Conservation (phyloP, 2,113 vertebrate species). For the Heterotis niloticus region DNA sequence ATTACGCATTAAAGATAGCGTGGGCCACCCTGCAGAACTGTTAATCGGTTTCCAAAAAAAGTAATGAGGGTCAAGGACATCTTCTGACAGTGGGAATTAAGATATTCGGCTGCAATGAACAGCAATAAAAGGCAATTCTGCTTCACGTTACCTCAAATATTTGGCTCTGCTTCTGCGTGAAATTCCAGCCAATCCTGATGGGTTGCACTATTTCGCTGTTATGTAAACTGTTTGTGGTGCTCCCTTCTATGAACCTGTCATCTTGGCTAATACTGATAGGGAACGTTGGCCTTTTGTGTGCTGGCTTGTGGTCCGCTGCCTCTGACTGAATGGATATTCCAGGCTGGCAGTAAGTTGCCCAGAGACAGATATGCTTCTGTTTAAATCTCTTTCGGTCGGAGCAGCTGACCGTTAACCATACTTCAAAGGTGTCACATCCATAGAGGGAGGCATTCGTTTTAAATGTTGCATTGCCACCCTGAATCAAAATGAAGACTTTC, state of each 20-base stretch:
- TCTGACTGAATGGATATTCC: background rate
- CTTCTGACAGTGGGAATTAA: slow-evolving; percentile 50
- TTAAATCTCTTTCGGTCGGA: too few species aligned
- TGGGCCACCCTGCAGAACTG: slow-evolving; percentile 45
- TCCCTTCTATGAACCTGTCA: slow-evolving; percentile 11
- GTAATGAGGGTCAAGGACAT: slow-evolving; percentile 50
- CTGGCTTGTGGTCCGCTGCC: background rate
- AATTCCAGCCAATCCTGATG: background rate
- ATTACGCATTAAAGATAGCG: slow-evolving; percentile 57
- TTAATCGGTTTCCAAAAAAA: slow-evolving; percentile 50
- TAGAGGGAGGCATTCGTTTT: too few species aligned
- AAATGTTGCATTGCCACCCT: too few species aligned
- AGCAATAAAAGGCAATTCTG: slow-evolving; percentile 41
- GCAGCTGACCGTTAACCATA: too few species aligned
- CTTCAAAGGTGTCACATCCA: too few species aligned
- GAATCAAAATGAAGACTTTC: too few species aligned
- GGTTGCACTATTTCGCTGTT: background rate
- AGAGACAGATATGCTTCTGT: background rate
- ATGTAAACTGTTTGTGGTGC: slow-evolving; percentile 6
- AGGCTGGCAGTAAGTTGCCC: background rate
- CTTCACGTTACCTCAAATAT: slow-evolving; percentile 34
- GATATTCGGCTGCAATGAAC: slow-evolving; percentile 46
- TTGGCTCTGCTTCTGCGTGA: slow-evolving; percentile 10
- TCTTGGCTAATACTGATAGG: background rate
- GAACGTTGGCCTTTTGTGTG: background rate